phyloP scores from a whole-genome alignment of 1,140 invertebrate genomes.

The Brachionus sp. region DNA sequence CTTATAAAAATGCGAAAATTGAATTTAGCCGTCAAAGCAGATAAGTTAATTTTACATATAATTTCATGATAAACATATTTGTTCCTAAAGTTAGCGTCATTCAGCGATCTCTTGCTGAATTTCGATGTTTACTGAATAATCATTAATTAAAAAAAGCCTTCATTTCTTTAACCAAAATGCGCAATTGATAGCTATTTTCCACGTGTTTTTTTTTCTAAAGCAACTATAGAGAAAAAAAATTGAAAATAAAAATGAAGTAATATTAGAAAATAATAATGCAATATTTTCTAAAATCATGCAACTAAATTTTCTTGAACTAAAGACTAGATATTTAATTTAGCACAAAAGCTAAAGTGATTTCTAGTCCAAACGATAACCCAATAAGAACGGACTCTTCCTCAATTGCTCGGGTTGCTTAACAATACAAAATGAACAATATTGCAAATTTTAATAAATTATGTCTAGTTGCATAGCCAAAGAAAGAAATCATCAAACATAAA shows the following conservation, averaged over 20 bases:
- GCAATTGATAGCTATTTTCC: neutral
- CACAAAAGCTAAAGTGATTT: neutral
- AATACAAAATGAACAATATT: neutral
- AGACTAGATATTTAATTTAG: neutral
- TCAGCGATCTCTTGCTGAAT: neutral
- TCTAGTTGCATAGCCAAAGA: neutral
- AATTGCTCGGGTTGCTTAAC: neutral
- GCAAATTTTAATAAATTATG: constrained; percentile 1
- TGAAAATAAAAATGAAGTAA: neutral
- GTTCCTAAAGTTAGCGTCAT: neutral
- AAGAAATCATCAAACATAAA: neutral
- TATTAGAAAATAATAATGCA: neutral
- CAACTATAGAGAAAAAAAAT: neutral
- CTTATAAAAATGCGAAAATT: neutral
- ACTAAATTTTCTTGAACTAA: neutral
- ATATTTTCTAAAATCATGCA: neutral
- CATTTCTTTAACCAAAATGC: neutral
- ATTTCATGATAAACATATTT: neutral
- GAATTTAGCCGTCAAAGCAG: neutral
- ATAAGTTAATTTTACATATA: neutral
- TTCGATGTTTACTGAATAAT: neutral
- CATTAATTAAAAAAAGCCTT: neutral
- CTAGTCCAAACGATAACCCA: neutral
- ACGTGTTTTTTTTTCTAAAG: neutral
- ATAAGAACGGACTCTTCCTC: neutral